Evolutionary conservation across 2,888 invertebrate genomes (phyloP).

Genomic region (Metopia argyrocephala): DNA sequence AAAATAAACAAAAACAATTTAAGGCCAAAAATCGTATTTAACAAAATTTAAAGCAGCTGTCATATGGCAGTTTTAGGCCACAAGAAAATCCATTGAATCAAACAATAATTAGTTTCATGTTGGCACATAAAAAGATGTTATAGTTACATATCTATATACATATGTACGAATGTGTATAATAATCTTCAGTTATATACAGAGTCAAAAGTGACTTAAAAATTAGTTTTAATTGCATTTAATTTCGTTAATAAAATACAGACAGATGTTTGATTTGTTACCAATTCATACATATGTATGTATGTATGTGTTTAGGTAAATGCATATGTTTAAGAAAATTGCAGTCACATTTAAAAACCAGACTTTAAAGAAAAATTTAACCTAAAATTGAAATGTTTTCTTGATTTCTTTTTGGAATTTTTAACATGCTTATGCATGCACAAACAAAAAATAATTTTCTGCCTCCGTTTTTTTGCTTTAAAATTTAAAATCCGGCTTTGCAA

Average conservation of each 20-base stretch:
- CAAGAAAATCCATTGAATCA: constrained; percentile 1
- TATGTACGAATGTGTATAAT: no score
- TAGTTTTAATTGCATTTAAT: neutral
- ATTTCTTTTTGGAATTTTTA: constrained; percentile 12
- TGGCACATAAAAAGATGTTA: constrained; percentile 14
- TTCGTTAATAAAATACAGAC: neutral
- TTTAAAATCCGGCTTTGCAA: constrained; percentile 73
- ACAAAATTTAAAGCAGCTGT: constrained; percentile 54
- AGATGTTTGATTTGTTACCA: constrained; percentile 45
- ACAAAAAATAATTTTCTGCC: constrained; percentile 13
- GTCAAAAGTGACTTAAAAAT: neutral
- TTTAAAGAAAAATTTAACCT: constrained; percentile 28
- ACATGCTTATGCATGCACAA: constrained; percentile 23
- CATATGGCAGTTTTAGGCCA: constrained; percentile 50
- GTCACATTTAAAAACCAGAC: neutral
- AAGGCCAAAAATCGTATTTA: constrained; percentile 29
- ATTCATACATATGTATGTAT: no score
- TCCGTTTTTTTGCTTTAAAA: constrained; percentile 37
- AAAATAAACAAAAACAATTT: constrained; percentile 7
- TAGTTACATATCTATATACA: no score
- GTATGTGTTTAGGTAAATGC: no score
- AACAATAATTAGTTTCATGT: constrained; percentile 11
- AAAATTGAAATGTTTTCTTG: constrained; percentile 27
- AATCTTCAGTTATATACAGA: neutral
- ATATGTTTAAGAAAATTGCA: no score